phyloP scores from a whole-genome alignment of 1,140 invertebrate species.

The Rhopalosiphum padi region DNA sequence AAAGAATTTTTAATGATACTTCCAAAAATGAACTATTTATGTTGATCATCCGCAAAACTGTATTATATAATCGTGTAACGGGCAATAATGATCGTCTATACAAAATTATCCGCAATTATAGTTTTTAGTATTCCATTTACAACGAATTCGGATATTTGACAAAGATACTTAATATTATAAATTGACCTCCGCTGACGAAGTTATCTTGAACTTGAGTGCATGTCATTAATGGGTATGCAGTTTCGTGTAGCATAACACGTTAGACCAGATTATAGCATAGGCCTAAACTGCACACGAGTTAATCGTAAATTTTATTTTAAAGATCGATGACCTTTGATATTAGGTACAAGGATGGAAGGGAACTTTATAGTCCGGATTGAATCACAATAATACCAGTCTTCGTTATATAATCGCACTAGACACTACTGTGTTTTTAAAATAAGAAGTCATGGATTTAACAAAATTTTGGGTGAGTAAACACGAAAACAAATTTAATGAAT shows the following conservation, averaged over 20 bases:
- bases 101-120: not conserved
- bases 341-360: slow-evolving; percentile 7
- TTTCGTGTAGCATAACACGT: slow-evolving; percentile 20
- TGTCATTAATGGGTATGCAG: not conserved
- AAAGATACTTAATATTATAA: not conserved
- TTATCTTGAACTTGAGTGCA: not conserved
- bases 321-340: slow-evolving; percentile 26
- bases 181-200: not conserved
- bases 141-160: not conserved
- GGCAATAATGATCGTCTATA: not conserved
- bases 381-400: slow-evolving; percentile 29
- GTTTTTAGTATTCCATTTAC: not conserved
- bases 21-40: not conserved
- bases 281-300: not conserved
- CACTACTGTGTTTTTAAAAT: slow-evolving; percentile 21
- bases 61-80: not conserved
- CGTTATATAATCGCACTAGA: slow-evolving; percentile 29
- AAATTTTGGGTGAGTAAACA: slow-evolving; percentile 33
- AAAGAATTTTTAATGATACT: not conserved
- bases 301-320: slow-evolving; percentile 17
- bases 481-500: not conserved
- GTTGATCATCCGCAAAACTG: not conserved
- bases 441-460: not conserved
- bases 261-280: slow-evolving; percentile 39
- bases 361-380: slow-evolving; percentile 34